phyloP scores from a whole-genome alignment of 2,888 invertebrate genomes.

The Meandrusa payeni region DNA sequence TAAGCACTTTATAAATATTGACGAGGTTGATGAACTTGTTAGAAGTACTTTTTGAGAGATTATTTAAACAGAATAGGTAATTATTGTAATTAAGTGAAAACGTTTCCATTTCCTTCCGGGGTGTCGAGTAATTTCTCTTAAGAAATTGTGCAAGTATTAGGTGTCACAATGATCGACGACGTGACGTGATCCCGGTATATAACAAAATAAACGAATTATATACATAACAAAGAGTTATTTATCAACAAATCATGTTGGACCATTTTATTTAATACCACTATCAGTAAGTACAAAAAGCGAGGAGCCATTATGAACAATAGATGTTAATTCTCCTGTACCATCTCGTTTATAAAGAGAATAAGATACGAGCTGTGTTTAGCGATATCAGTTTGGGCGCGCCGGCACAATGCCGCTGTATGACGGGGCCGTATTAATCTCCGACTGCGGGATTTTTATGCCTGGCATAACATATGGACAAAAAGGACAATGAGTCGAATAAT shows the following conservation, averaged over 20 bases:
- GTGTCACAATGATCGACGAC: neutral
- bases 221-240: no score
- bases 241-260: no score
- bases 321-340: neutral
- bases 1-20: no score
- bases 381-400: conserved; percentile 3
- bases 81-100: conserved; percentile 14
- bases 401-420: neutral
- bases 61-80: no score
- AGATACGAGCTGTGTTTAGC: conserved; percentile 1
- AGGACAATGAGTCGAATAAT: no score
- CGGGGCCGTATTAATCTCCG: neutral
- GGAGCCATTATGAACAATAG: neutral
- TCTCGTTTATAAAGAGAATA: conserved; percentile 1
- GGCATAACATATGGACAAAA: neutral
- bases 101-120: neutral
- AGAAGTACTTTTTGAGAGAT: no score
- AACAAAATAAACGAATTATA: no score
- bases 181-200: neutral
- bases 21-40: no score
- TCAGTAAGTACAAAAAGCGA: no score
- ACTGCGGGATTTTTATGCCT: neutral
- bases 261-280: no score
- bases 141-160: conserved; percentile 8
- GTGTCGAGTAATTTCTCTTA: conserved; percentile 2